Conservation (phyloP, 2,888 invertebrate genomes). For the Carpatolechia fugitivella region DNA sequence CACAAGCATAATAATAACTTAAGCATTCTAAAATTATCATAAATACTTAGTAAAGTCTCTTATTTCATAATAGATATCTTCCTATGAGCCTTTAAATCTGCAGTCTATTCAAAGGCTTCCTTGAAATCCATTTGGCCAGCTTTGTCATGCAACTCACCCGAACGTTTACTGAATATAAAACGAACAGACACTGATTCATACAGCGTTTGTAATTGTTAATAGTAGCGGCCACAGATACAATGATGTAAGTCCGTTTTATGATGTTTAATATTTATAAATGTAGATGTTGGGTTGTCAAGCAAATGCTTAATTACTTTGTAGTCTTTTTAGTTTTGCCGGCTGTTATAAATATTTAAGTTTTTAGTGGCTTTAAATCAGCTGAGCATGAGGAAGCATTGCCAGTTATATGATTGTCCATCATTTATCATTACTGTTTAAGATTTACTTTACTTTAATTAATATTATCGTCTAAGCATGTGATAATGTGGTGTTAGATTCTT, state of each 20-base stretch:
- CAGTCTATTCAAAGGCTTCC: conserved; percentile 3
- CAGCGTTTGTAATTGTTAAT: conserved; percentile 8
- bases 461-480: too few relatives aligned
- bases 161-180: conserved; percentile 19
- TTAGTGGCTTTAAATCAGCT: too few relatives aligned
- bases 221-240: conserved; percentile 1
- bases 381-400: too few relatives aligned
- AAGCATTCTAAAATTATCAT: too few relatives aligned
- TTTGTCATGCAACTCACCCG: conserved; percentile 4
- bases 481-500: too few relatives aligned
- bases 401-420: too few relatives aligned
- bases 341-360: too few relatives aligned
- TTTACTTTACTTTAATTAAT: too few relatives aligned
- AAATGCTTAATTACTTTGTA: background rate
- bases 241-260: conserved; percentile 11
- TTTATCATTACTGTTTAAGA: too few relatives aligned
- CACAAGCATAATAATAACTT: too few relatives aligned
- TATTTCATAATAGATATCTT: background rate
- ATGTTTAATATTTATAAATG: conserved; percentile 1
- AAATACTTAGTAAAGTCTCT: background rate
- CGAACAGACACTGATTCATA: conserved; percentile 16
- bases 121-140: background rate
- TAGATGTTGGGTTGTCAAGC: background rate
- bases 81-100: background rate
- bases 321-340: too few relatives aligned